These are phyloP conservation scores for Bembecia ichneumoniformis DNA, from an alignment of 2,888 invertebrate species.

Conservation along the genomic window DNA sequence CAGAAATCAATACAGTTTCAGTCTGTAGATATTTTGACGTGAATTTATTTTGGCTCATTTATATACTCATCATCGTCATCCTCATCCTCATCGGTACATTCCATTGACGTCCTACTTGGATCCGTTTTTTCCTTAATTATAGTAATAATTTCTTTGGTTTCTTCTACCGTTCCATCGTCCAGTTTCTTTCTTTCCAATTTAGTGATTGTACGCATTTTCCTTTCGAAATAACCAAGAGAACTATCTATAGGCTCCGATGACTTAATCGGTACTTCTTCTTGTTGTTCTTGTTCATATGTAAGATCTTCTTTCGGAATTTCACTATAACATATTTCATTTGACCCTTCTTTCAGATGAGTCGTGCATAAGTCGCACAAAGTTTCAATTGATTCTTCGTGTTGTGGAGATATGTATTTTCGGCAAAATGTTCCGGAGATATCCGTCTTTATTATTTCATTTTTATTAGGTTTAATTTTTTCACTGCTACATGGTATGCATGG, in stretches of 20 bases:
- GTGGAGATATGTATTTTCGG: neutral
- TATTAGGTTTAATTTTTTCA: no score
- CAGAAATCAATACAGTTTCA: no score
- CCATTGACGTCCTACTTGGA: conserved; percentile 14
- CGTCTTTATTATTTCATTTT: neutral
- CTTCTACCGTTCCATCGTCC: conserved; percentile 26
- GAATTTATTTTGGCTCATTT: no score
- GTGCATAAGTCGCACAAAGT: neutral
- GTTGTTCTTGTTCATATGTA: neutral
- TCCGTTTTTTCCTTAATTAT: conserved; percentile 20
- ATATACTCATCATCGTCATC: no score
- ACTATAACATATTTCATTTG: no score
- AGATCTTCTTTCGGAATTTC: neutral
- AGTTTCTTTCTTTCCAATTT: conserved; percentile 24
- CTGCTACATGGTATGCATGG: no score
- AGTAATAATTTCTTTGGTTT: conserved; percentile 24
- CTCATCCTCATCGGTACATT: conserved; percentile 10
- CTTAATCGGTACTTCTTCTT: neutral
- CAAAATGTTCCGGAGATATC: no score
- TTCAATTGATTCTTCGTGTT: neutral
- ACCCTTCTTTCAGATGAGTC: neutral
- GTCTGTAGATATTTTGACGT: no score
- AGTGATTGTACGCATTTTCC: conserved; percentile 22
- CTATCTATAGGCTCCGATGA: conserved; percentile 7
- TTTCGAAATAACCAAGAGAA: conserved; percentile 24